Base-by-base conservation (phyloP, 2,888 invertebrate species). In the Spisula subtruncata region DNA sequence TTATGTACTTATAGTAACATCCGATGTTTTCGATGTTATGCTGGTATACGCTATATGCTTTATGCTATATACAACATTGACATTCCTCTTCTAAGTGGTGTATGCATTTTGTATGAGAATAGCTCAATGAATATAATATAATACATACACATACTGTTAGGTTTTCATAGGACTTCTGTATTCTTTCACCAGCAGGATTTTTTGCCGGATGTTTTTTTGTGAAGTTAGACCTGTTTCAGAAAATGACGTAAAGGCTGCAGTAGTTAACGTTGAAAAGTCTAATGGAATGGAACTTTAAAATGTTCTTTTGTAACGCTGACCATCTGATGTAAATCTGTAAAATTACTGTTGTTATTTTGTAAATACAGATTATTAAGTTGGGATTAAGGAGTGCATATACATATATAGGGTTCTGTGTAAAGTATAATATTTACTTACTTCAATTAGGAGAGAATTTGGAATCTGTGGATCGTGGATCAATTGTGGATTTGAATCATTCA, bases 21-120 rank as follows among this genome's bases (percentile, higher is more conserved):
- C n/a, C n/a, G n/a, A n/a, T 25, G 18, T 35, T 32, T 14, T 32
- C 32, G 32, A 32, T 75, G 18, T 75, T 35, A 75, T 75, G 75
- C 75, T 32, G 32, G 16, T 41, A n/a, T 41, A 41, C 8, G 8
- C 2, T 41, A 41, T 41, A 41, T 41, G 41, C 41, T 41, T 2
- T 41, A 41, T 8, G n/a, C n/a, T n/a, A n/a, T 41, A 5, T 41
- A 41, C 41, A 5, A 41, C 8, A 41, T 16, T 20, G 12, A 20
- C 75, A 75, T 75, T 75, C 75, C 29, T 8, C 12, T 18, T 32
- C 20, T 25, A 35, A 75, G 75, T 75, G 75, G 35, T 75, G 12
- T 41, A 32, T 75, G 75, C 75, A 75, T 75, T 75, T 75, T 35
- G 16, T 35, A 14, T 32, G 75, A n/a, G 75, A 75, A 35, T 75